Base-by-base conservation (phyloP, 1,140 invertebrate genomes). In the Leptopilina boulardi region DNA sequence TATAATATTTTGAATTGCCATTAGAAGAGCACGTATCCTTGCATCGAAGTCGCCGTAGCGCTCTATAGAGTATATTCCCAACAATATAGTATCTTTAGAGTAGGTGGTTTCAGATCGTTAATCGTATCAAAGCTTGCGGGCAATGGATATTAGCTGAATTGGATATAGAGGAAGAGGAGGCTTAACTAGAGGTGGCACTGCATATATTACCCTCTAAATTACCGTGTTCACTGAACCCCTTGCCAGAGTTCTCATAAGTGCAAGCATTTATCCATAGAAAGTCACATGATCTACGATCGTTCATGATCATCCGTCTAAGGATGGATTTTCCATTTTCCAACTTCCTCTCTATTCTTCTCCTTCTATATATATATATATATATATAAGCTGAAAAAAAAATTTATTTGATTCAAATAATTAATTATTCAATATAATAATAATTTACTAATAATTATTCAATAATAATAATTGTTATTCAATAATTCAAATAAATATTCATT, bases 1-100 rank as follows among this genome's bases (percentile, higher is more conserved):
- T 15, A 38, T 38, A 6, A 38, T 3, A 11, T 66, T 66, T 6
- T 11, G 59, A 66, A 26, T 34, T 3, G 23, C 11, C n/a, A n/a
- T n/a, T n/a, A 30, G 59, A n/a, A 26, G 13, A n/a, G 11, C 11
- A 66, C 59, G 30, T 66, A 66, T 66, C 59, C 59, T 23, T 26
- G 59, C 59, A 66, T 66, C 59, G 59, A 66, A 66, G 59, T 66
- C 59, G 23, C 59, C 59, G 23, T 34, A 66, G 26, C 56, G 56
- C 11, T 8, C n/a, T n/a, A n/a, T n/a, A 6, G 23, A 66, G 13
- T 34, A 66, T n/a, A n/a, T 30, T n/a, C 15, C 13, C 59, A 6
- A 66, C 56, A 59, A 21, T 59, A 26, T 21, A 59, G 21, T 26
- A 26, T 59, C 56, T 26, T 66, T 23, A 30, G 23, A 30, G 34